Percentiles rank a stretch among this genome's conserved stretches.
phyloP scores from a whole-genome alignment of 2,113 vertebrate genomes.

The Tamias sibiricus region DNA sequence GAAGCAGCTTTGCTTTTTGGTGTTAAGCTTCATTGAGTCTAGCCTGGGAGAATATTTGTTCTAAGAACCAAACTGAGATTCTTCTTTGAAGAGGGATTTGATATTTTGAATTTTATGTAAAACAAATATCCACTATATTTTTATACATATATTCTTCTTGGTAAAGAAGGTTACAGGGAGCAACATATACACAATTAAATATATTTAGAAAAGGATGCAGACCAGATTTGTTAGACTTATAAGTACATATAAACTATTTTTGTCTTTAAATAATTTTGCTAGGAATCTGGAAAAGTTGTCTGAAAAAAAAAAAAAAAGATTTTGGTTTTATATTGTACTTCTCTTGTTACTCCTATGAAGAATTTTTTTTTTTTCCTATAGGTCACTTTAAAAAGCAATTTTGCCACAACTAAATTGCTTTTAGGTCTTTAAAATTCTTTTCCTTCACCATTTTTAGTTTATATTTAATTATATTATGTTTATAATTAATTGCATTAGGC shows the following conservation, averaged over 20 bases:
- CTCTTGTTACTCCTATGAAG: slow-evolving; percentile 17
- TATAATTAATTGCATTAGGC: slow-evolving; percentile 17
- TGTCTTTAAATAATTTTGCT: slow-evolving; percentile 49
- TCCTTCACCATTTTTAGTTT: slow-evolving; percentile 38
- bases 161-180: slow-evolving; percentile 36
- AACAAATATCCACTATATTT: slow-evolving; percentile 27
- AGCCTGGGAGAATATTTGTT: slow-evolving; percentile 38
- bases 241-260: slow-evolving; percentile 24
- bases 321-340: neutral
- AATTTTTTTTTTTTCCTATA: slow-evolving; percentile 44
- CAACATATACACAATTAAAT: neutral
- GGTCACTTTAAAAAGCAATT: slow-evolving; percentile 28
- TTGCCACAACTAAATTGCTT: neutral
- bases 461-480: slow-evolving; percentile 34
- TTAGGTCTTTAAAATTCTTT: slow-evolving; percentile 46
- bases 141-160: neutral
- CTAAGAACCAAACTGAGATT: slow-evolving; percentile 60
- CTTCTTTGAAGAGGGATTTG: slow-evolving; percentile 59
- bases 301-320: neutral
- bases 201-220: slow-evolving; percentile 26
- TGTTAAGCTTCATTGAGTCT: slow-evolving; percentile 70
- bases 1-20: slow-evolving; percentile 74
- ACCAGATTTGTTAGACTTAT: neutral
- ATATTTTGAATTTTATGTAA: slow-evolving; percentile 62
- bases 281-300: slow-evolving; percentile 13